phyloP scores from a whole-genome alignment of 2,888 invertebrate species.

The Tethea ocularis region DNA sequence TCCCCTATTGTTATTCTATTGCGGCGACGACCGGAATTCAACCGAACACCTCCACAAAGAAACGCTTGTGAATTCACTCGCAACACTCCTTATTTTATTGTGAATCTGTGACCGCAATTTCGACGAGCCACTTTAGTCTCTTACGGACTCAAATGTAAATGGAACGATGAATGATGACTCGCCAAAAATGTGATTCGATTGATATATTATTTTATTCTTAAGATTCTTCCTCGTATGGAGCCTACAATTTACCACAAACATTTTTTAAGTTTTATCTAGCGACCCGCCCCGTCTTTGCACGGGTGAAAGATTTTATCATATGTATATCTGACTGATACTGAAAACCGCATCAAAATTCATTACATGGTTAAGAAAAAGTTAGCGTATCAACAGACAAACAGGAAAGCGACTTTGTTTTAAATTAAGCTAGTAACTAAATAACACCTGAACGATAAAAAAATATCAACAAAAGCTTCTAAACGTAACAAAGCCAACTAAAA shows the following conservation, averaged over 20 bases:
- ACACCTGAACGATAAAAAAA: too few relatives aligned
- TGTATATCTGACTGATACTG: too few relatives aligned
- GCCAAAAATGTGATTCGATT: background rate
- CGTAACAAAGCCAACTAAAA: background rate
- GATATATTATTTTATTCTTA: too few relatives aligned
- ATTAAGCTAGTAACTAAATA: too few relatives aligned
- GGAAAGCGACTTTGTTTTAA: too few relatives aligned
- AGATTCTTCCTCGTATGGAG: background rate
- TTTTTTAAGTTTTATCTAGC: too few relatives aligned
- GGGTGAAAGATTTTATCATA: too few relatives aligned
- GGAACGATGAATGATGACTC: background rate
- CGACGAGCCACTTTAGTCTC: conserved; percentile 22
- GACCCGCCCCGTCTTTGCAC: too few relatives aligned
- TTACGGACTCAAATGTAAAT: conserved; percentile 17
- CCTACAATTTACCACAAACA: background rate
- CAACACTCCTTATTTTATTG: conserved; percentile 61
- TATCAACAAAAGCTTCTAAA: background rate
- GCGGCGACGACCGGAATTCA: conserved; percentile 45
- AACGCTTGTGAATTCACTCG: conserved; percentile 60
- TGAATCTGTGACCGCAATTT: conserved; percentile 65
- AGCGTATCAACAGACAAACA: too few relatives aligned
- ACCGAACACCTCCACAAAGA: conserved; percentile 56
- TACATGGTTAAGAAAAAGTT: too few relatives aligned
- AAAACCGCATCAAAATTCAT: too few relatives aligned
- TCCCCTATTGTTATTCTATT: conserved; percentile 57